Percentiles rank a stretch among this genome's conserved stretches.
Conservation (phyloP, 2,113 vertebrate species). For the Rhineura floridana region DNA sequence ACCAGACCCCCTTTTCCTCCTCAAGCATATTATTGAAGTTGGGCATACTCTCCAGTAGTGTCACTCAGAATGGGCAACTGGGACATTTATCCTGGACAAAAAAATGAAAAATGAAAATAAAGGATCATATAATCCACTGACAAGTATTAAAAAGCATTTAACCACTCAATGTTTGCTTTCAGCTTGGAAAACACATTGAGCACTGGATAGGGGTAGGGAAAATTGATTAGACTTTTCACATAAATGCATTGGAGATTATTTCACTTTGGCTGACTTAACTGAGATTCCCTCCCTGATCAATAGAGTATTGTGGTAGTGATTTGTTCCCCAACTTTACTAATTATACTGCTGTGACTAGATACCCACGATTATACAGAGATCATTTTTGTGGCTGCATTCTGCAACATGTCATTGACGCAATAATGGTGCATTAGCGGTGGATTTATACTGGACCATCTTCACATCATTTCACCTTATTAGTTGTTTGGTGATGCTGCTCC, state of each 20-base stretch:
- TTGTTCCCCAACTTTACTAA: not conserved
- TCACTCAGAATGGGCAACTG: not conserved
- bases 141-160: not conserved
- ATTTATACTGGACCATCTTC: too few relatives aligned
- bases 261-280: not conserved
- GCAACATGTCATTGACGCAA: too few relatives aligned
- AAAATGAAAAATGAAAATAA: not conserved
- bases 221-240: not conserved
- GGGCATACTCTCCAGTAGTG: not conserved
- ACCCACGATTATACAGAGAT: too few relatives aligned
- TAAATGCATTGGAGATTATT: not conserved
- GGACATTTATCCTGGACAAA: not conserved
- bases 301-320: not conserved
- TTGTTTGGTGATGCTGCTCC: too few relatives aligned
- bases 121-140: not conserved
- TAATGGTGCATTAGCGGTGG: too few relatives aligned
- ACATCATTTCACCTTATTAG: too few relatives aligned
- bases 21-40: not conserved
- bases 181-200: too few relatives aligned
- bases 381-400: not conserved
- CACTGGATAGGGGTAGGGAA: too few relatives aligned
- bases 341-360: not conserved
- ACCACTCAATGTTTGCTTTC: not conserved
- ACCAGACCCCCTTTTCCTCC: not conserved
- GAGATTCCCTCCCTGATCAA: not conserved